Base-by-base conservation (phyloP, 2,888 invertebrate genomes). In the Cynaeus angustus region DNA sequence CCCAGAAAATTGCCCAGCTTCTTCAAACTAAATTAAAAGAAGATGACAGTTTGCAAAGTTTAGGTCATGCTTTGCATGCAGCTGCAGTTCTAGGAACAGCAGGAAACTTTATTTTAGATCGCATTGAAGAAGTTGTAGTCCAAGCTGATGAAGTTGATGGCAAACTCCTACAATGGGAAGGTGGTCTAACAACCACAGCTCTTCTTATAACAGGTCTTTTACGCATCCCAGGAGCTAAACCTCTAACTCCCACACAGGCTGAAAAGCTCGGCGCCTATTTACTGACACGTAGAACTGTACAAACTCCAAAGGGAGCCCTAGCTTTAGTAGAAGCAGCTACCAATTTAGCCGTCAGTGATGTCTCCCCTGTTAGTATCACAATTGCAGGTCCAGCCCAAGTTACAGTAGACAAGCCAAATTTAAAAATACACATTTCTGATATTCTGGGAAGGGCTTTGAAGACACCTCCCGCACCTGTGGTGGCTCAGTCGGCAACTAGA, bases 131-230 rank as follows among this genome's bases (percentile, higher is more conserved):
- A 83, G 93, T 95, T n/a, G 88, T 98, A 69, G 92, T 95, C 1
- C 97, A 98, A 81, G 98, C 98, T 1, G 98, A 99, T 86, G 98
- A 98, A 88, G 93, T 82, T 28, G 95, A 98, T 85, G 92, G 94
- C 8, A 91, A 91, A 79, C 91, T 93, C 78, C 86, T 96, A 71
- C 94, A 98, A 86, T 98, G 97, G 85, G 98, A 98, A 84, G 95
- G 96, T 28, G 96, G 96, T 6, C 87, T 97, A 56, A 93, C 94
- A 1, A 91, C 92, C 48, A 95, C 95, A 0, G 89, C 91, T 0
- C 81, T 89, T 28, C 79, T 92, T 28, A 84, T 92, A 0, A 87
- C 89, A 10, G 90, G 90, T 16, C 73, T 85, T 50, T 75, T 83
- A n/a, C 74, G 80, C 43, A 68, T 83, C 8, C 90, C 89, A 78